Percentiles rank a stretch among this genome's conserved stretches.
Conservation (phyloP, 2,888 invertebrate species). For the Phalangium opilio region DNA sequence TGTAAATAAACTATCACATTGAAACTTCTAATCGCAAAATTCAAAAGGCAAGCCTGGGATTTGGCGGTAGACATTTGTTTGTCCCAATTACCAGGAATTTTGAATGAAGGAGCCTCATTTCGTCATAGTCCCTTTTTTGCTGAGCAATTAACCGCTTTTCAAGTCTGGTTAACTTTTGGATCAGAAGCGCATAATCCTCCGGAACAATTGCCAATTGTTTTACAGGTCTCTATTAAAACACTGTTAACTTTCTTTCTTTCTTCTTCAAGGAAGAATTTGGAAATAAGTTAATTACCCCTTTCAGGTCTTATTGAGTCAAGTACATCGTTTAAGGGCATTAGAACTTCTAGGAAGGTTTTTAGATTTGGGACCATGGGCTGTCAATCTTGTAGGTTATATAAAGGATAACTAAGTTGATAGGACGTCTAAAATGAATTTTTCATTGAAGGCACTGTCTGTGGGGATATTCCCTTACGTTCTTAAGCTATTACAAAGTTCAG, state of each 20-base stretch:
- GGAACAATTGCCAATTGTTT: slow-evolving; percentile 89
- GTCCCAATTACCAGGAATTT: slow-evolving; percentile 55
- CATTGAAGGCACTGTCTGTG: slow-evolving; percentile 62
- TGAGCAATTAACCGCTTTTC: slow-evolving; percentile 93
- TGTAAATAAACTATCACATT: too few relatives aligned
- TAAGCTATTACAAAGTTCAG: slow-evolving; percentile 86
- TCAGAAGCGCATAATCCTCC: slow-evolving; percentile 61
- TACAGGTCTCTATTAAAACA: slow-evolving; percentile 49
- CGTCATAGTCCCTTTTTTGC: slow-evolving; percentile 82
- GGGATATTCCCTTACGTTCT: slow-evolving; percentile 98
- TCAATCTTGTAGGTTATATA: slow-evolving; percentile 46
- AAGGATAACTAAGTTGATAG: slow-evolving; percentile 1
- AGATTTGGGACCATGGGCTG: slow-evolving; percentile 90
- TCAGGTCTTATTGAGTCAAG: slow-evolving; percentile 45
- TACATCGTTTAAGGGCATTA: slow-evolving; percentile 84
- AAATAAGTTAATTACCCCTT: too few relatives aligned
- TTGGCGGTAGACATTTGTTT: slow-evolving; percentile 85
- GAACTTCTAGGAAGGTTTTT: slow-evolving; percentile 83
- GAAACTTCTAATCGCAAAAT: too few relatives aligned
- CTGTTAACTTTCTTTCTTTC: too few relatives aligned
- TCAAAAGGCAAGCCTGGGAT: slow-evolving; percentile 82
- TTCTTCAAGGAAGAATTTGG: too few relatives aligned
- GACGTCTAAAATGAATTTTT: slow-evolving; percentile 1
- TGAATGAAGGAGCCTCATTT: slow-evolving; percentile 24
- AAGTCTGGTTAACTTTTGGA: slow-evolving; percentile 78